phyloP scores from a whole-genome alignment of 2,113 vertebrate species.

The Brachypodius melanocephalos region DNA sequence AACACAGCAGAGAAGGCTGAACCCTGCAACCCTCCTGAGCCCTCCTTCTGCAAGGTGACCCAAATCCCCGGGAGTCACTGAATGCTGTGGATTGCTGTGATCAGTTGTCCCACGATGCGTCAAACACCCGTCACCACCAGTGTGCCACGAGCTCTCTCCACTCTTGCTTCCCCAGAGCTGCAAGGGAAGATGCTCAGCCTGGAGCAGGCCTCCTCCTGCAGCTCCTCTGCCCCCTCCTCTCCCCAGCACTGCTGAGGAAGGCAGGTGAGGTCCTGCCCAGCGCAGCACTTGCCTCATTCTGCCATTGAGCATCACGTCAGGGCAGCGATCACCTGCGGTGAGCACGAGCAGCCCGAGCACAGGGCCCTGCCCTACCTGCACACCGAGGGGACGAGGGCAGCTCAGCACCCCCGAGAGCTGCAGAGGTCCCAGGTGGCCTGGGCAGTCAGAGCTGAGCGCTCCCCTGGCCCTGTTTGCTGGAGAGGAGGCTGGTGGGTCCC shows the following conservation, averaged over 20 bases:
- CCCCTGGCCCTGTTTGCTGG: background rate
- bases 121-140: background rate
- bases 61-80: background rate
- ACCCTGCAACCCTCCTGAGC: background rate
- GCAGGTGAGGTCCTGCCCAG: background rate
- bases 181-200: background rate
- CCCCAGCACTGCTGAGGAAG: background rate
- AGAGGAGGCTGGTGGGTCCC: background rate
- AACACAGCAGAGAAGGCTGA: background rate
- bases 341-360: background rate
- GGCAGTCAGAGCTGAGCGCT: background rate
- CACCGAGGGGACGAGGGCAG: background rate
- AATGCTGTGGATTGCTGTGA: background rate
- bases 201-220: background rate
- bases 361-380: background rate
- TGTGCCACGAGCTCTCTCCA: background rate
- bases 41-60: background rate
- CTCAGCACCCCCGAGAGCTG: background rate
- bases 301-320: constrained; percentile 23
- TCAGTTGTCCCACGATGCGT: accelerated
- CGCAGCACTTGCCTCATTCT: constrained; percentile 34
- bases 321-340: background rate
- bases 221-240: background rate
- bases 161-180: background rate
- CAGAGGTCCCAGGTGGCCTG: background rate